Evolutionary conservation across 2,797 vertebrate species (phyloP), one percentile per base, ranked within the genome.

Genomic region (Squalus acanthias): DNA sequence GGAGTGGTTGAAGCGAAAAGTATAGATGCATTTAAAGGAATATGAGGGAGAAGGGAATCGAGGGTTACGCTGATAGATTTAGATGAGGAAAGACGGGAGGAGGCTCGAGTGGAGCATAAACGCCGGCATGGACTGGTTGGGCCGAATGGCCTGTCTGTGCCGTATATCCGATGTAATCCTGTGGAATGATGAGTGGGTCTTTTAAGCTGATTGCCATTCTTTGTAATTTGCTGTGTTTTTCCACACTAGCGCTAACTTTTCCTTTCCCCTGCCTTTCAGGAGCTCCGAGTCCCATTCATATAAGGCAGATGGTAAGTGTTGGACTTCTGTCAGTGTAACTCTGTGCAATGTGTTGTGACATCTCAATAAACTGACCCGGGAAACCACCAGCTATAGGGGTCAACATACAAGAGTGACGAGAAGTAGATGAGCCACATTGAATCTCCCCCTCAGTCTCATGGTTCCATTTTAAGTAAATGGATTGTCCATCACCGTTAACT

Each of bases 281-380:
- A 92, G 60, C 89, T 5, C 60, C 89, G 1, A 65, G 89, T 92
- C 89, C 89, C 63, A 33, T 92, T 65, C 89, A 92, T 10, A 65
- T 92, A 33, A 65, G 89, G 8, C 89, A 92, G 89, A 65, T 92
- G 89, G 89, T 92, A 65, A 92, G 89, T 92, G 33, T 26, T 29
- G 63, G 60, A 65, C 15, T 1, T 20, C 60, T 92, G 88, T 91
- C 29, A 57, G 26, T 22, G 29, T 88, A 50, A 88, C 20, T 63
- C 10, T 26, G 85, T 24, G 8, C 85, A 88, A 29, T 88, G 53
- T 88, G 46, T 57, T 88, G 24, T 88, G 87, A 57, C 50, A 29
- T 57, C 24, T 57, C 53, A 10, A 7, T 63, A 63, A 12, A n/a
- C 57, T 91, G 29, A 63, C 29, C 53, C 63, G 20, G 85, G 8